Base-by-base conservation (phyloP, 1,140 invertebrate species). In the Oppia nitens region DNA sequence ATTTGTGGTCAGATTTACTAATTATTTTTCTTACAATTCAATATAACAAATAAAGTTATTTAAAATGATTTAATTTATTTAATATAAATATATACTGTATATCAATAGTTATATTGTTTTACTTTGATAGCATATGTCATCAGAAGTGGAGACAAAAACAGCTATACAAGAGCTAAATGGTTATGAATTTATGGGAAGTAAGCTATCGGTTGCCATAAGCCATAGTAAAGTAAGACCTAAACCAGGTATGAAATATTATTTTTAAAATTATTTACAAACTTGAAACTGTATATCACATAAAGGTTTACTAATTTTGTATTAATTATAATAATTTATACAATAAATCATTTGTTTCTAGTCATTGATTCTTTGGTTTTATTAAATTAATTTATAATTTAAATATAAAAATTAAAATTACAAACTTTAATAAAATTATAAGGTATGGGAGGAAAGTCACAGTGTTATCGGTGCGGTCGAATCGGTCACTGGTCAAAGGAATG, bases 141-240 rank as follows among this genome's bases (percentile, higher is more conserved):
- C 84, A 73, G 86, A 89, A 72, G 80, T 86, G 68, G 82, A 85
- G 69, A 89, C 89, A 50, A 83, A 87, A 76, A 83, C 84, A 70
- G 88, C 90, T 49, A 91, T 91, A 70, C 84, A 88, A 73, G 87
- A 85, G 69, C 76, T 94, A 67, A 91, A 94, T 78, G 86, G 87
- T 64, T 79, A 84, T 66, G 72, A 84, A 65, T 80, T 94, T 67
- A 83, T 88, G 74, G 88, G 86, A 52, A 82, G 85, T 67, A 81
- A 84, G 61, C 87, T 93, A 68, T 88, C 88, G 76, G 90, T 91
- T 64, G 87, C 93, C 71, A 87, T 87, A 65, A 85, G 85, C 51
- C 89, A 87, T 54, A 89, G 86, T 72, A 82, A 85, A 70, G 88
- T 92, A 9, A 76, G 89, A 63, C 87, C 89, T 70, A 83, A 86